Percentiles rank a stretch among this genome's conserved stretches.
Conservation (phyloP, 2,113 vertebrate species). For the Pangasianodon hypophthalmus region DNA sequence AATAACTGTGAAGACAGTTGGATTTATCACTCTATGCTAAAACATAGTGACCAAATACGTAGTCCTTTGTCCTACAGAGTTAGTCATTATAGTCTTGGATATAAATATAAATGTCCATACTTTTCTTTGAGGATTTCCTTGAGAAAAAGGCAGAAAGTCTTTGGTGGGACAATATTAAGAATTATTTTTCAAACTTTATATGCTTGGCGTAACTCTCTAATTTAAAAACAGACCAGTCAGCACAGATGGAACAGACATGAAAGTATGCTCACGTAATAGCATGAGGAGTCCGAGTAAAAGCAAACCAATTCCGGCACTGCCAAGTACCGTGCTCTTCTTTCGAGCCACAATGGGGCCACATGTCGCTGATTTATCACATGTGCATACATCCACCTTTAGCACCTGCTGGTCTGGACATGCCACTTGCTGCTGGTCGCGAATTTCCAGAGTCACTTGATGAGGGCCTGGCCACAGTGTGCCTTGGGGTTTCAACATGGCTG, state of each 20-base stretch:
- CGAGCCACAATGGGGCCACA: conserved; percentile 2
- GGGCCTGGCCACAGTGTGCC: conserved; percentile 59
- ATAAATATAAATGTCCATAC: neutral
- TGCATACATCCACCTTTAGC: conserved; percentile 65
- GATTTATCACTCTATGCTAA: conserved; percentile 14
- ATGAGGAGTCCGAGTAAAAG: conserved; percentile 79
- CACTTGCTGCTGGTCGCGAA: conserved; percentile 66
- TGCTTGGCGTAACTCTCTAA: neutral
- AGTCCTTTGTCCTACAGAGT: neutral
- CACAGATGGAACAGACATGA: neutral
- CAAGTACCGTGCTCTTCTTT: conserved; percentile 59
- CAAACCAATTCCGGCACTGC: conserved; percentile 77
- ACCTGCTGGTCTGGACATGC: conserved; percentile 67
- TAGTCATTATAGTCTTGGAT: neutral
- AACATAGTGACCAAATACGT: neutral
- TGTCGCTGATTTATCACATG: conserved; percentile 56
- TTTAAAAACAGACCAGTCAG: no score
- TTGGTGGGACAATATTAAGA: neutral
- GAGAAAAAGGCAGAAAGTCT: neutral
- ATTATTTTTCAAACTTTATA: neutral
- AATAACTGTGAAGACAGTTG: conserved; percentile 71
- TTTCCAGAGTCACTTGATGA: conserved; percentile 59
- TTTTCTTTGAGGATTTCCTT: neutral
- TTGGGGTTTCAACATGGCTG: conserved; percentile 61
- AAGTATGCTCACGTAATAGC: conserved; percentile 77